phyloP scores from a whole-genome alignment of 2,113 vertebrate species.

The Bungarus multicinctus region DNA sequence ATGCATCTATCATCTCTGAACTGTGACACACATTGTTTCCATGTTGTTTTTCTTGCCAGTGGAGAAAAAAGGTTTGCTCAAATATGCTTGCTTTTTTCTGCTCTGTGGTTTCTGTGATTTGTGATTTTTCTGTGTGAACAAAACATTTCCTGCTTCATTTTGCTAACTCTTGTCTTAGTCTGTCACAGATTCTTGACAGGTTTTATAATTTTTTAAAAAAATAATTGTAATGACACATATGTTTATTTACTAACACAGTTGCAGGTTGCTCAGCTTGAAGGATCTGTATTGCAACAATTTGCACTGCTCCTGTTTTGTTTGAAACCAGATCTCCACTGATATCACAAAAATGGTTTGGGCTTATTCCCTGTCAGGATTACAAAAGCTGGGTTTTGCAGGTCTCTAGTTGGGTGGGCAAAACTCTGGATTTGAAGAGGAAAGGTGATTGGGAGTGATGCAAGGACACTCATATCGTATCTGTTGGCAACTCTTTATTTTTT shows the following conservation, averaged over 20 bases:
- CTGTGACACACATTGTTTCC: background rate
- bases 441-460: background rate
- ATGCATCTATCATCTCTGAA: background rate
- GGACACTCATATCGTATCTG: background rate
- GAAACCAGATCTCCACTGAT: background rate
- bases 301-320: background rate
- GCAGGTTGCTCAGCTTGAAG: background rate
- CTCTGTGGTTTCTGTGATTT: background rate
- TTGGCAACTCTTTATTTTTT: no score
- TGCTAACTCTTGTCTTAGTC: background rate
- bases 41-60: background rate
- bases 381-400: background rate
- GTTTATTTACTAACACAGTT: background rate
- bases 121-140: background rate
- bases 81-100: background rate
- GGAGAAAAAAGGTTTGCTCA: background rate
- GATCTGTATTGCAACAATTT: background rate
- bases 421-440: background rate
- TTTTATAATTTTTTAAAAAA: background rate
- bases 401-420: background rate
- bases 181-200: background rate
- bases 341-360: background rate
- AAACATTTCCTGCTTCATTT: background rate
- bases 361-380: background rate
- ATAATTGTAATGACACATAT: background rate